Evolutionary conservation across 2,113 vertebrate species (phyloP), one percentile per base, ranked within the genome.

Genomic region (Sporophila hypoxantha): DNA sequence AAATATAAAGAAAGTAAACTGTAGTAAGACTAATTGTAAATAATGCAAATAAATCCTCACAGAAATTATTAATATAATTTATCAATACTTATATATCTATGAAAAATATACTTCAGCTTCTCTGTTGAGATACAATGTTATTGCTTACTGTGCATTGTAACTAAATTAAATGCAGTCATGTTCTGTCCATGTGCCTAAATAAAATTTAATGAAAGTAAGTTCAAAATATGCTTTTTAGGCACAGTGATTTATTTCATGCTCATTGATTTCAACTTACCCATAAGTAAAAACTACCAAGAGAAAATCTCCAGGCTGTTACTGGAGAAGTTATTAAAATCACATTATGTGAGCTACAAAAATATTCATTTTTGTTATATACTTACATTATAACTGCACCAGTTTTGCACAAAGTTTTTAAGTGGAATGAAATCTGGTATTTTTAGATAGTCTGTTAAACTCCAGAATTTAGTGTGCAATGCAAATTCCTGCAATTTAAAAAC

Each of bases 311-410:
- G 12, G 17, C 61, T 74, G 29, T 60, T 84, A 71, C 19, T 76
- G 14, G 29, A 36, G 29, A 93, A 82, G 21, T 75, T 81, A 80
- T 75, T 64, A 83, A 95, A 82, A 87, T 79, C 52, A 60, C 19
- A 44, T 42, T 14, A 62, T 80, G 17, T 61, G 55, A 71, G 16
- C 34, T 65, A 57, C 29, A 49, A 88, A 81, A 81, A 65, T 75
- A 67, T 53, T 74, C 4, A 41, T 77, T 64, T 59, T 88, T 84
- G 3, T 75, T 55, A 77, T 20, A 44, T 8, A 53, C 5, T 77
- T 67, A 17, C 13, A 30, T 56, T 83, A 50, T 49, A 67, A 67
- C 34, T 68, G 17, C 17, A 60, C 29, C 34, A 27, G 23, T 49
- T 75, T 56, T 47, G 10, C 25, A 56, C 17, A 32, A 52, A 49